phyloP scores from a whole-genome alignment of 2,113 vertebrate species.

The Suricata suricatta region DNA sequence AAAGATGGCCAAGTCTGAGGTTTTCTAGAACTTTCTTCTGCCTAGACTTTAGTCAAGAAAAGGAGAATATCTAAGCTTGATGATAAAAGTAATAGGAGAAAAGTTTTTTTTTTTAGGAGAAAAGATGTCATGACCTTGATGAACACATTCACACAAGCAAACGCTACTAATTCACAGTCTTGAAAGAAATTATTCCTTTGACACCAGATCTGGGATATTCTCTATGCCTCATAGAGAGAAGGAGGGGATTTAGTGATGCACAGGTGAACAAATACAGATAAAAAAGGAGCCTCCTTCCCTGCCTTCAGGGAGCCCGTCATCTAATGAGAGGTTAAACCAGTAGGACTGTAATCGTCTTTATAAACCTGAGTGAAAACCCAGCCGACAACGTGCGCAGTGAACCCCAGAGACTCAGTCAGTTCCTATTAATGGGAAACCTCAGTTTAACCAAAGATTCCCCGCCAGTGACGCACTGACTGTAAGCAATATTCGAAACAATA shows the following conservation, averaged over 20 bases:
- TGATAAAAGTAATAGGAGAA: background rate
- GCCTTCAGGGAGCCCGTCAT: slow-evolving; percentile 27
- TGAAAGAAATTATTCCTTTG: background rate
- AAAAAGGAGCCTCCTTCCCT: background rate
- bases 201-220: background rate
- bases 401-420: background rate
- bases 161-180: background rate
- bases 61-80: background rate
- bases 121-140: background rate
- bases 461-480: slow-evolving; percentile 69
- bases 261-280: background rate
- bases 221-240: background rate
- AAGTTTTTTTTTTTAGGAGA: background rate
- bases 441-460: slow-evolving; percentile 69
- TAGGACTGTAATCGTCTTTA: background rate
- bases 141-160: background rate
- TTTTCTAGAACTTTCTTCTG: slow-evolving; percentile 21
- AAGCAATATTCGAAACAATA: slow-evolving; percentile 75
- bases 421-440: slow-evolving; percentile 56
- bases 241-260: background rate
- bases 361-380: slow-evolving; percentile 53
- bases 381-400: slow-evolving; percentile 6
- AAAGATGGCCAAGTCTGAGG: background rate
- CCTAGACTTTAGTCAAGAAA: background rate
- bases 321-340: slow-evolving; percentile 36